These are phyloP conservation scores for Chironomus striatipennis DNA, from an alignment of 1,140 invertebrate species.

Conservation along the genomic window DNA sequence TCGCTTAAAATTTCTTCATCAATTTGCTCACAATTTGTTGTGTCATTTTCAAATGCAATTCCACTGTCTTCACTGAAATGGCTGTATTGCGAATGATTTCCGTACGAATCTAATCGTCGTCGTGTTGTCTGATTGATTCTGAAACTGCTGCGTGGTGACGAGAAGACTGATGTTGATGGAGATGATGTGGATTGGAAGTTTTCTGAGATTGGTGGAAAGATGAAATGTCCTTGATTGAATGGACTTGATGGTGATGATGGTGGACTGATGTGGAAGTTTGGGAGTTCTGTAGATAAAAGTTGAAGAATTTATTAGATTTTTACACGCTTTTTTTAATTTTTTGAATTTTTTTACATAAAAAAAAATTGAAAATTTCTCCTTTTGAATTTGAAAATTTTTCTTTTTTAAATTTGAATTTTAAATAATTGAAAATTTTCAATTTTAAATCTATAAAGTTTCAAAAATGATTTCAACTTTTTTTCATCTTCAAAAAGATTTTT, in stretches of 20 bases:
- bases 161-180: background rate
- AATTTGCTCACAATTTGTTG: background rate
- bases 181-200: background rate
- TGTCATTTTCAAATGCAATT: background rate
- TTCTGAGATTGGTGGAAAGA: background rate
- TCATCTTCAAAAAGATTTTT: too few relatives aligned
- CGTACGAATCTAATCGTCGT: background rate
- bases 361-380: too few relatives aligned
- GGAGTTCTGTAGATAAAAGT: slow-evolving; percentile 19
- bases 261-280: background rate
- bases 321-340: too few relatives aligned
- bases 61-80: background rate
- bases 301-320: background rate
- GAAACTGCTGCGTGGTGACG: slow-evolving; percentile 6
- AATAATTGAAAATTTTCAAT: too few relatives aligned
- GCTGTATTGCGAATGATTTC: background rate
- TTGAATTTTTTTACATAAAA: too few relatives aligned
- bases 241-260: slow-evolving; percentile 4
- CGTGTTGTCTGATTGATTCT: background rate
- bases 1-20: background rate
- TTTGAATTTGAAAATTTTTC: too few relatives aligned
- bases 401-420: too few relatives aligned
- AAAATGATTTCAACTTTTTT: background rate
- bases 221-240: background rate
- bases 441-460: too few relatives aligned